Conservation (phyloP, 2,797 vertebrate species). For the Thaleichthys pacificus region DNA sequence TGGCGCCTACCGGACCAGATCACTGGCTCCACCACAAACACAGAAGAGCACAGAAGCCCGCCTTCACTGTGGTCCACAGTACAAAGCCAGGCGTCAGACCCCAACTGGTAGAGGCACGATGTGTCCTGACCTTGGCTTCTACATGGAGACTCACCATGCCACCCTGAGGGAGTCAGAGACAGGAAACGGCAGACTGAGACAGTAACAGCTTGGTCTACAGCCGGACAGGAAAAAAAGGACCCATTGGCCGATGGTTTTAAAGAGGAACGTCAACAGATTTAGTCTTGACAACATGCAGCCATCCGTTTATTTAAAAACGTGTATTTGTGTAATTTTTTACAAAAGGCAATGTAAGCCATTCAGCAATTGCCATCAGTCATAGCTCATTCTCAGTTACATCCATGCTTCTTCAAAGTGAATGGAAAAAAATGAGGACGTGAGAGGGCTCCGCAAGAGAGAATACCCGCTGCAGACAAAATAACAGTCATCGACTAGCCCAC, state of each 20-base stretch:
- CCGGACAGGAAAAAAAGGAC: background rate
- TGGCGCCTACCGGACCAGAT: constrained; percentile 6
- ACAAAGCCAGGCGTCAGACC: constrained; percentile 10
- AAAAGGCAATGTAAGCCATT: background rate
- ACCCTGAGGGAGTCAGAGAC: background rate
- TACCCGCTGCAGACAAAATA: background rate
- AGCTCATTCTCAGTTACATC: background rate
- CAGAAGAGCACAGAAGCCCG: background rate
- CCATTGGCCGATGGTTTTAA: background rate
- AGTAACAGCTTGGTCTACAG: background rate
- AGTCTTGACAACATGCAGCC: background rate
- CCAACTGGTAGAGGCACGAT: background rate
- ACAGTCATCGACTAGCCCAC: background rate
- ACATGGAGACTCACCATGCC: background rate
- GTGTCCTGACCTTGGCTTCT: constrained; percentile 1
- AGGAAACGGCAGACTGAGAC: background rate
- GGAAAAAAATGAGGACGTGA: background rate
- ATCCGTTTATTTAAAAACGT: background rate
- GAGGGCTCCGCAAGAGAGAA: background rate
- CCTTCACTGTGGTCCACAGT: constrained; percentile 1
- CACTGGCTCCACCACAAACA: constrained; percentile 1
- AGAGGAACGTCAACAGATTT: background rate
- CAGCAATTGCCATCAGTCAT: too few species aligned
- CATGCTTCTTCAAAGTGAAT: background rate
- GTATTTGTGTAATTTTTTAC: background rate